Conservation (phyloP, 1,140 invertebrate species). For the Microvelia longipes region DNA sequence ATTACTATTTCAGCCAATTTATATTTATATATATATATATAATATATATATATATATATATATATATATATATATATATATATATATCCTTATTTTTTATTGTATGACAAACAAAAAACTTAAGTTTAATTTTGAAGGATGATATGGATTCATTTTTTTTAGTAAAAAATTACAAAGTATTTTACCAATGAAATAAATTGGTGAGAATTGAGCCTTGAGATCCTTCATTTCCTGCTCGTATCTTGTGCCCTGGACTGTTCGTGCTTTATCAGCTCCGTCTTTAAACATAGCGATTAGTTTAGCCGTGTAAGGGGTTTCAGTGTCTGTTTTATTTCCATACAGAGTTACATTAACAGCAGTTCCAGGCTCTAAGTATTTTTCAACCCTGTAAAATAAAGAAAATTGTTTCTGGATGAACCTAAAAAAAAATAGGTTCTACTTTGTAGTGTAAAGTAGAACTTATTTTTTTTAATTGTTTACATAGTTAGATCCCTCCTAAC, state of each 20-base stretch:
- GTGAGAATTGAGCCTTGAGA: slow-evolving; percentile 46
- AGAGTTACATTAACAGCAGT: slow-evolving; percentile 64
- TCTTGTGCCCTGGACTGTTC: slow-evolving; percentile 38
- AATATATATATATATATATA: no score
- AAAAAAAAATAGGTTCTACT: background rate
- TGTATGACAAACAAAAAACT: no score
- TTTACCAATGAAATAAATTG: slow-evolving; percentile 46
- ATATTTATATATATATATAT: no score
- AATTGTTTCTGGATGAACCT: background rate
- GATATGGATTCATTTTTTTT: no score
- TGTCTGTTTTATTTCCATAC: slow-evolving; percentile 47
- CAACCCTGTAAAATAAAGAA: slow-evolving; percentile 31
- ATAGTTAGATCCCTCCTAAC: no score
- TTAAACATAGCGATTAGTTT: slow-evolving; percentile 51
- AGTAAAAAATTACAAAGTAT: no score
- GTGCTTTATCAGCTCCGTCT: slow-evolving; percentile 35
- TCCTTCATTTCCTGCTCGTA: slow-evolving; percentile 45
- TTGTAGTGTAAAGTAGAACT: background rate
- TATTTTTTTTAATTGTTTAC: background rate
- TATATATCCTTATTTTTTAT: no score
- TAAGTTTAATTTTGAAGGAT: no score
- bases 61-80: no score
- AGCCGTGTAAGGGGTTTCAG: slow-evolving; percentile 53
- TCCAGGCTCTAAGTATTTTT: slow-evolving; percentile 46
- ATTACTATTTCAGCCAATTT: no score